These are phyloP conservation scores for Tetraodon nigroviridis DNA, from an alignment of 2,113 vertebrate species.

Conservation along the genomic window DNA sequence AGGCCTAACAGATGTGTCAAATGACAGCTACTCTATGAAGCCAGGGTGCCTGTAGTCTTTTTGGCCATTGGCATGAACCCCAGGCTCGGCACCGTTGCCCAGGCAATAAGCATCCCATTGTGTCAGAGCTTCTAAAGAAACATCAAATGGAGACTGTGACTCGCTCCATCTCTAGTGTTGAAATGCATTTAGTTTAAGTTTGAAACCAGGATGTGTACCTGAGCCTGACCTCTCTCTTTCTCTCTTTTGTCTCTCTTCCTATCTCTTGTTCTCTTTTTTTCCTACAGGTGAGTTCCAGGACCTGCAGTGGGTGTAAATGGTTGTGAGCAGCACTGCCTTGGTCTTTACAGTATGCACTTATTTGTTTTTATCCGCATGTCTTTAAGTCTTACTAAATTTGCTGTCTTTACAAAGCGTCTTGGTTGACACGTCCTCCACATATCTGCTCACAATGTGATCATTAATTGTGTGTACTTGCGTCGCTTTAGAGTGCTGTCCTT, in stretches of 20 bases:
- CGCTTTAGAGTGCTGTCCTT: slow-evolving; percentile 59
- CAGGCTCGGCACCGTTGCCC: too few relatives aligned
- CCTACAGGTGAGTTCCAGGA: slow-evolving; percentile 53
- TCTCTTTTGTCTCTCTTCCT: slow-evolving; percentile 33
- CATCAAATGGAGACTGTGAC: too few relatives aligned
- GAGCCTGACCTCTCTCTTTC: slow-evolving; percentile 4
- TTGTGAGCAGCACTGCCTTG: slow-evolving; percentile 22
- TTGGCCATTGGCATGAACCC: too few relatives aligned
- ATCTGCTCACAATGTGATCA: slow-evolving; percentile 32
- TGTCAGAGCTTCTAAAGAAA: too few relatives aligned
- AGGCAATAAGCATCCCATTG: too few relatives aligned
- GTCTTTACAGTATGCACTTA: slow-evolving; percentile 31
- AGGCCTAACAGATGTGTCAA: too few relatives aligned
- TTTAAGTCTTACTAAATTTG: slow-evolving; percentile 18
- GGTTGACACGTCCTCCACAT: neutral
- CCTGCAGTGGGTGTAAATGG: slow-evolving; percentile 3
- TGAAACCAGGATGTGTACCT: neutral
- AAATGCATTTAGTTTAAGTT: too few relatives aligned
- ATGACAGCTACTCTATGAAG: too few relatives aligned
- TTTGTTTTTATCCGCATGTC: slow-evolving; percentile 17
- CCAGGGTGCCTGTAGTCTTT: too few relatives aligned
- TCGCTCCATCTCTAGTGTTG: too few relatives aligned
- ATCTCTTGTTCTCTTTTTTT: slow-evolving; percentile 32
- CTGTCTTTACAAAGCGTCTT: neutral
- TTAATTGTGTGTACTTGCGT: slow-evolving; percentile 49